Percentiles rank a stretch among this genome's conserved stretches.
phyloP scores from a whole-genome alignment of 2,113 vertebrate species.

The Anoura caudifer region DNA sequence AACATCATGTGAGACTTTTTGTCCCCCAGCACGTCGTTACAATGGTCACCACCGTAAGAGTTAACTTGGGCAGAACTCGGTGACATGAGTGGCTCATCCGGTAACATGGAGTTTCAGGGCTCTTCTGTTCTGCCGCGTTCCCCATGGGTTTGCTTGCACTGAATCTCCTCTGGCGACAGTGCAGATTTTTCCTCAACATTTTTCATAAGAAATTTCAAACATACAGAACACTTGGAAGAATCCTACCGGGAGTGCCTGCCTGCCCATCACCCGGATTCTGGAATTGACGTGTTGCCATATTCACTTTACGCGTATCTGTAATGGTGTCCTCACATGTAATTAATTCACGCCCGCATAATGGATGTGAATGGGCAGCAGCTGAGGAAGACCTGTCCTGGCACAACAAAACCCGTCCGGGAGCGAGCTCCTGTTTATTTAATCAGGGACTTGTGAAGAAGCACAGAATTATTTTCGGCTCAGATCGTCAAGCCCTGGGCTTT shows the following conservation, averaged over 20 bases:
- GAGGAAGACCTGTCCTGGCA: neutral
- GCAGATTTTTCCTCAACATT: neutral
- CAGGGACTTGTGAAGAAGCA: neutral
- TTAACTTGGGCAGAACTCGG: neutral
- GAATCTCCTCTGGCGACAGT: accelerated
- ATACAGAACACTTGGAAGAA: neutral
- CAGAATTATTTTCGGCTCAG: neutral
- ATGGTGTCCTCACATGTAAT: neutral
- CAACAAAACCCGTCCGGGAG: neutral
- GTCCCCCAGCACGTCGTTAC: too few species aligned
- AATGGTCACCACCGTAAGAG: neutral
- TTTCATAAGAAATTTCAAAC: neutral
- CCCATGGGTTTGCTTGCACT: accelerated
- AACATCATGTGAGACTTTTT: neutral
- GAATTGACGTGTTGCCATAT: neutral
- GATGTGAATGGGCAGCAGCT: neutral
- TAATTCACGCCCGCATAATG: neutral
- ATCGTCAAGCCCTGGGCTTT: neutral
- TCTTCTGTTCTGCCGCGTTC: accelerated
- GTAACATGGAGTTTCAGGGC: neutral
- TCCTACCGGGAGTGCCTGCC: neutral
- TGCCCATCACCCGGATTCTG: neutral
- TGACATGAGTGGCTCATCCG: neutral
- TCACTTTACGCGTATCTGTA: neutral
- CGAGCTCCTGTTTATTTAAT: neutral